These are phyloP conservation scores for Aphaenogaster floridana DNA, from an alignment of 1,140 invertebrate species.

Conservation along the genomic window DNA sequence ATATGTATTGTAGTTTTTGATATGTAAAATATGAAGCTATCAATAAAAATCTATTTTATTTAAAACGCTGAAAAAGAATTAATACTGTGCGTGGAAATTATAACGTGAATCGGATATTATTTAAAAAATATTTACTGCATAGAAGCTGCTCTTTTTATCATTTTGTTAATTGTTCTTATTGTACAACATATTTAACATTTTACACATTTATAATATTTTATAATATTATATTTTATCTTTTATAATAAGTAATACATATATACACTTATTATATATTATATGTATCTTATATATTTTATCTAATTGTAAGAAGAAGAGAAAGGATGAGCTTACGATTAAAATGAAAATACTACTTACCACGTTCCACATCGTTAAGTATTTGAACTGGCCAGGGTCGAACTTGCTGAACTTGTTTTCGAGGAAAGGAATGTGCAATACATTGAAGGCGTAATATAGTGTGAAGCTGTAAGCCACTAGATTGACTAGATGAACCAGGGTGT, in stretches of 20 bases:
- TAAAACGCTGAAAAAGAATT: not conserved
- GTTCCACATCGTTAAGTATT: slow-evolving; percentile 87
- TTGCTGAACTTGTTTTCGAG: slow-evolving; percentile 59
- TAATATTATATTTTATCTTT: not conserved
- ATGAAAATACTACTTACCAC: slow-evolving; percentile 85
- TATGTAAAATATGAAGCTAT: not conserved
- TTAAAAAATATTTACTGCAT: not conserved
- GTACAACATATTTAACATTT: not conserved
- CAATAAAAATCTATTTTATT: not conserved
- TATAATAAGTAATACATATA: not conserved
- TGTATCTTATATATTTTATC: slow-evolving; percentile 1
- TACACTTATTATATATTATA: not conserved
- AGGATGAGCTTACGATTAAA: not conserved
- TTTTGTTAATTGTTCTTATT: not conserved
- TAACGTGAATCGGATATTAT: not conserved
- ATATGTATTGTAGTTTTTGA: not conserved
- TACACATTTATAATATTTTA: not conserved
- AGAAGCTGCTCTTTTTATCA: not conserved
- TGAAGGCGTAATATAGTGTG: slow-evolving; percentile 75
- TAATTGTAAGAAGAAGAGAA: not conserved
- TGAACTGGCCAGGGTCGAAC: slow-evolving; percentile 85
- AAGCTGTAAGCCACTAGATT: slow-evolving; percentile 74
- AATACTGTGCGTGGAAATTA: not conserved
- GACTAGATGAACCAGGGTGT: slow-evolving; percentile 73
- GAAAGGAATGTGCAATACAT: slow-evolving; percentile 75